A percentile compares a stretch with the other conserved stretches of the same genome.
These are phyloP conservation scores for Leptobrachium leishanense DNA, from an alignment of 2,113 vertebrate genomes.

Conservation along the genomic window DNA sequence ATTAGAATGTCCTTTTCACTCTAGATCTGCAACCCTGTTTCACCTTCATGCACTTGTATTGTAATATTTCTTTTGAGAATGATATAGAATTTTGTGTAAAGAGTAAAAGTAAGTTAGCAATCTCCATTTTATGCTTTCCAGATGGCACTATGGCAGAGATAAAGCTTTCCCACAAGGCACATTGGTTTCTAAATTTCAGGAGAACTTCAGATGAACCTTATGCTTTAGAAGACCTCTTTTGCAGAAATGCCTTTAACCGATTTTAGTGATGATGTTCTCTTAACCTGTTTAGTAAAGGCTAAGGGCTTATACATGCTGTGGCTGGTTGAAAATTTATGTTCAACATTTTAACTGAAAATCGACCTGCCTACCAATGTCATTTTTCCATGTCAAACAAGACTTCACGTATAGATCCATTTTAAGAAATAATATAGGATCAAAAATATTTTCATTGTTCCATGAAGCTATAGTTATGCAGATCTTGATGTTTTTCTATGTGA, in stretches of 20 bases:
- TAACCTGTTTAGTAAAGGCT: no score
- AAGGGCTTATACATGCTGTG: no score
- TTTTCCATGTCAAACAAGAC: not conserved
- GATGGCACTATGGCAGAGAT: slow-evolving; percentile 38
- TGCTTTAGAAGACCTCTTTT: not conserved
- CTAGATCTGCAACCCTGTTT: slow-evolving; percentile 26
- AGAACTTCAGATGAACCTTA: slow-evolving; percentile 44
- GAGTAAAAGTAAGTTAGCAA: slow-evolving; percentile 17
- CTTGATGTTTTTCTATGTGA: no score
- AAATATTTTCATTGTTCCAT: no score
- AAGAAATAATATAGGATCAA: no score
- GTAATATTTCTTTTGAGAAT: slow-evolving; percentile 10
- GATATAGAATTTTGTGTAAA: slow-evolving; percentile 22
- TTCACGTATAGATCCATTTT: no score
- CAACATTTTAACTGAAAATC: no score
- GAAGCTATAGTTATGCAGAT: no score
- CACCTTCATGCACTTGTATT: slow-evolving; percentile 18
- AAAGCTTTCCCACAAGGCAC: slow-evolving; percentile 46
- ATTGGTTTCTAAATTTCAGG: slow-evolving; percentile 18
- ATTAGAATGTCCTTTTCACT: slow-evolving; percentile 8
- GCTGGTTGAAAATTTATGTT: no score
- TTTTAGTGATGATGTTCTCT: no score
- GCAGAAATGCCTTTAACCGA: no score
- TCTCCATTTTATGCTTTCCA: slow-evolving; percentile 39
- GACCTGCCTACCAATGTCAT: no score